These are phyloP conservation scores for Sylvia atricapilla DNA, from an alignment of 2,113 vertebrate species.

Conservation along the genomic window DNA sequence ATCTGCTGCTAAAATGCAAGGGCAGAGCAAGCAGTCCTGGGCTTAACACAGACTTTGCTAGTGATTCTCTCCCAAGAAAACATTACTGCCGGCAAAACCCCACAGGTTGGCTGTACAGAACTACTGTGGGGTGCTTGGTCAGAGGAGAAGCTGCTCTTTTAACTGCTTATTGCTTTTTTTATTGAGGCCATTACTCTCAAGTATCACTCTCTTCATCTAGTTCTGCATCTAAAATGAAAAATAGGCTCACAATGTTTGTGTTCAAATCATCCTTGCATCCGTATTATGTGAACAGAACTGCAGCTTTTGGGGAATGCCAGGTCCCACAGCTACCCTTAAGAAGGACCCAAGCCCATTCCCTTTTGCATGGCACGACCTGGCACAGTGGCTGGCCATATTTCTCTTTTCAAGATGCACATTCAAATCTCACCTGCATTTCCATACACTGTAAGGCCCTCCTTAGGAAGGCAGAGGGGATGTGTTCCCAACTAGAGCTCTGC, in stretches of 20 bases:
- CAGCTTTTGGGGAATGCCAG: neutral
- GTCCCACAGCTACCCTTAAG: neutral
- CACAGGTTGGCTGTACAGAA: neutral
- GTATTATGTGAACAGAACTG: neutral
- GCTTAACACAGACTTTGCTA: neutral
- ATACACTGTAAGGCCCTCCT: neutral
- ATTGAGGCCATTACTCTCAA: neutral
- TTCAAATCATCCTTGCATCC: neutral
- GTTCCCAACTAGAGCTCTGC: neutral
- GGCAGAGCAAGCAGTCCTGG: neutral
- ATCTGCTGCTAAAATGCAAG: neutral
- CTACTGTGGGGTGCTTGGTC: neutral
- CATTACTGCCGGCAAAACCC: neutral
- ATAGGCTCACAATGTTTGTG: no score
- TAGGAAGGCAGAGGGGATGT: neutral
- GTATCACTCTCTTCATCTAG: neutral
- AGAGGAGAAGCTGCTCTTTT: neutral
- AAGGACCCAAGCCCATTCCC: neutral
- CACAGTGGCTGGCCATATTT: neutral
- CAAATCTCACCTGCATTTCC: neutral
- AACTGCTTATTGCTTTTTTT: neutral
- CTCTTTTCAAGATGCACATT: neutral
- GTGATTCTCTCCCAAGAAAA: neutral
- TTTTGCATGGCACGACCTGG: neutral
- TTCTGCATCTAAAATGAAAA: neutral